These are phyloP conservation scores for Euspilapteryx auroguttella DNA, from an alignment of 2,888 invertebrate species.

Conservation along the genomic window DNA sequence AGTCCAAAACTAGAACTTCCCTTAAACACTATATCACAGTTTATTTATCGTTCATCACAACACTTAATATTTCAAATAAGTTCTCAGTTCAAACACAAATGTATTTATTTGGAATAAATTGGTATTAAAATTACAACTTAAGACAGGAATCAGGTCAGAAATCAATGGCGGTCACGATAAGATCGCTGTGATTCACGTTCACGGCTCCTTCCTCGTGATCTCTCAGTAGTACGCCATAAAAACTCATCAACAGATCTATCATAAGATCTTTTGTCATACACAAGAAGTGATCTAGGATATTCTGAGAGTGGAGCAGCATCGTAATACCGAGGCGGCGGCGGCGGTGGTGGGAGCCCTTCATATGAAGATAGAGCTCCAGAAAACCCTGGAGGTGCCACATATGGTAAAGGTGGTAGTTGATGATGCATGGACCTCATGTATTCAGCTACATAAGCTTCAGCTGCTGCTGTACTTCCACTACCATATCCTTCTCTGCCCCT, in stretches of 20 bases:
- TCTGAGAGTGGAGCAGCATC: constrained; percentile 77
- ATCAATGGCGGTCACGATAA: constrained; percentile 63
- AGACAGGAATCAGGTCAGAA: constrained; percentile 17
- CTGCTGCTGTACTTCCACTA: constrained; percentile 58
- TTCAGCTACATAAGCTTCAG: constrained; percentile 87
- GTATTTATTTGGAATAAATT: constrained; percentile 40
- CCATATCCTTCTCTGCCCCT: constrained; percentile 44
- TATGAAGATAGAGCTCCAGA: constrained; percentile 53
- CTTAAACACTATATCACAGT: constrained; percentile 9
- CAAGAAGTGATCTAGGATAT: constrained; percentile 67
- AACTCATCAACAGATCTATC: constrained; percentile 89
- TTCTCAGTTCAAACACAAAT: constrained; percentile 53
- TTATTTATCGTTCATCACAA: constrained; percentile 32
- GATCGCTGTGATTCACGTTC: constrained; percentile 60
- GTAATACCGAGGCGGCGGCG: constrained; percentile 66
- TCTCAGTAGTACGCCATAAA: constrained; percentile 76
- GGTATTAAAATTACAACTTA: constrained; percentile 32
- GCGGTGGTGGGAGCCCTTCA: constrained; percentile 69
- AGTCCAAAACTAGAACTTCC: background rate
- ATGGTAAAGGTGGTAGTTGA: constrained; percentile 82
- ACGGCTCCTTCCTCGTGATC: constrained; percentile 63
- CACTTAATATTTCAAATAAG: constrained; percentile 43
- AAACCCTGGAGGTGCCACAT: constrained; percentile 67
- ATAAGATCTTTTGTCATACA: constrained; percentile 77
- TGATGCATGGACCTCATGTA: constrained; percentile 89